phyloP scores from a whole-genome alignment of 2,888 invertebrate species.

The Bombyx huttoni region DNA sequence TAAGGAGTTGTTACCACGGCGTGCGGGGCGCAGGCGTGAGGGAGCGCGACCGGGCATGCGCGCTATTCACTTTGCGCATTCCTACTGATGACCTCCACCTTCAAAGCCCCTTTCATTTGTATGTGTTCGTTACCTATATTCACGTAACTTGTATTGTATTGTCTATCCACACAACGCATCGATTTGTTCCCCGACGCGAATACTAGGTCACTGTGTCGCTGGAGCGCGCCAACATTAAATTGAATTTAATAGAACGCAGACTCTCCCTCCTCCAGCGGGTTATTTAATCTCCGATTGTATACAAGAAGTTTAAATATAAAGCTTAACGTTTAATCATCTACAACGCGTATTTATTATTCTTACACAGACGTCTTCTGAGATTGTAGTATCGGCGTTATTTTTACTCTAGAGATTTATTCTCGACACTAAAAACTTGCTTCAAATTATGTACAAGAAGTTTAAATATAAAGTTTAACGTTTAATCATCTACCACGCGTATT shows the following conservation, averaged over 20 bases:
- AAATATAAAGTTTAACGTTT: background rate
- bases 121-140: slow-evolving; percentile 13
- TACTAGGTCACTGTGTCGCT: slow-evolving; percentile 46
- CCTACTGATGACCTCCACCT: slow-evolving; percentile 19
- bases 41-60: slow-evolving; percentile 40
- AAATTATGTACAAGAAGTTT: background rate
- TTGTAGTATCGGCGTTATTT: background rate
- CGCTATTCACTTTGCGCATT: slow-evolving; percentile 25
- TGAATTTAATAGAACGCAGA: slow-evolving; percentile 1
- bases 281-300: background rate
- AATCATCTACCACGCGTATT: background rate
- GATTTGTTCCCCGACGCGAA: slow-evolving; percentile 31
- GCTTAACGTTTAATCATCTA: background rate
- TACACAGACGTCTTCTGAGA: background rate
- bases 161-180: slow-evolving; percentile 39
- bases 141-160: slow-evolving; percentile 21
- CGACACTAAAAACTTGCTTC: too few species aligned
- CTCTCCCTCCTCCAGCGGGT: background rate
- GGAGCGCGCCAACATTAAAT: slow-evolving; percentile 1
- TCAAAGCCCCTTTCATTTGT: slow-evolving; percentile 4
- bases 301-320: background rate
- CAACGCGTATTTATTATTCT: background rate
- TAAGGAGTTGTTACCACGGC: slow-evolving; percentile 18
- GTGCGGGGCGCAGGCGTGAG: slow-evolving; percentile 35
- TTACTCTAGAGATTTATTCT: background rate